These are phyloP conservation scores for Trachemys scripta DNA, from an alignment of 2,113 vertebrate species.

Conservation along the genomic window DNA sequence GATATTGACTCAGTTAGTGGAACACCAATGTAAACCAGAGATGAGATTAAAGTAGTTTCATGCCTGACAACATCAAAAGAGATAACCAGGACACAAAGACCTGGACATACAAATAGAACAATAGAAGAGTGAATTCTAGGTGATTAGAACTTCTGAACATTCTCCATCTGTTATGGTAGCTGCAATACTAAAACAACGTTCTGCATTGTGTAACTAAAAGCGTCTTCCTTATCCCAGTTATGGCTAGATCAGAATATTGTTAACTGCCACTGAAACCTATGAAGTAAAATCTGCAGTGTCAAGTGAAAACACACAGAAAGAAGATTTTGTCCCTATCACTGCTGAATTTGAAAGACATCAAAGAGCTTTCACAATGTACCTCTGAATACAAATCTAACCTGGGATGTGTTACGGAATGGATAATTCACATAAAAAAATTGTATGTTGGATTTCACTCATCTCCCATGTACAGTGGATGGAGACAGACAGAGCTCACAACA, in stretches of 20 bases:
- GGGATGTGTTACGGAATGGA: background rate
- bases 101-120: constrained; percentile 49
- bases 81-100: constrained; percentile 64
- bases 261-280: background rate
- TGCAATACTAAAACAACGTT: constrained; percentile 23
- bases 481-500: rapidly evolving
- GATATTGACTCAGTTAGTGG: constrained; percentile 75
- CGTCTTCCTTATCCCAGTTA: constrained; percentile 32
- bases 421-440: background rate
- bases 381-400: background rate
- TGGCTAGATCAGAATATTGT: background rate
- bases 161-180: constrained; percentile 36
- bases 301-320: constrained; percentile 30
- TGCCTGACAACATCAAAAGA: constrained; percentile 75
- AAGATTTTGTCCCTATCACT: constrained; percentile 42
- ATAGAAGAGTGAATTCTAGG: background rate
- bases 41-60: constrained; percentile 74
- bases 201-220: constrained; percentile 14
- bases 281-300: background rate
- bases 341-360: constrained; percentile 15
- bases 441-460: background rate
- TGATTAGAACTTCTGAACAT: constrained; percentile 35
- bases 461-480: background rate
- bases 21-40: constrained; percentile 65
- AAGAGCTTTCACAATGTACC: background rate